phyloP scores from a whole-genome alignment of 2,888 invertebrate species.

The Drosophila maculinotata region DNA sequence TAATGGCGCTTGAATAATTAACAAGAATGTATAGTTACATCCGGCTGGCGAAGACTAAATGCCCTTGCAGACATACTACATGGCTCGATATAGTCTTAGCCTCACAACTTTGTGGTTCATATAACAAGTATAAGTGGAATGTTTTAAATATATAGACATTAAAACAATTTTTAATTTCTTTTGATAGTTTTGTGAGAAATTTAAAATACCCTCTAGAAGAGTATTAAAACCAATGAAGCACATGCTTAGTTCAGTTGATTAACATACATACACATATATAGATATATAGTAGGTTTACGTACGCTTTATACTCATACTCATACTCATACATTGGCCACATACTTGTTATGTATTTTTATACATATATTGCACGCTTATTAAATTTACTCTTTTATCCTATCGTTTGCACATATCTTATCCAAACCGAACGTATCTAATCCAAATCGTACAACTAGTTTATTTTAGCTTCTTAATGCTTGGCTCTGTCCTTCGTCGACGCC shows the following conservation, averaged over 20 bases:
- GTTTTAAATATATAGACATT: no score
- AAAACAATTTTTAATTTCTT: no score
- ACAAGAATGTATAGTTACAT: slow-evolving; percentile 5
- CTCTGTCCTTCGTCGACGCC: slow-evolving; percentile 5
- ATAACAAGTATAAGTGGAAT: no score
- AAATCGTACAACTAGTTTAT: slow-evolving; percentile 2
- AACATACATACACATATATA: slow-evolving; percentile 6
- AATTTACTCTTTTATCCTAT: slow-evolving; percentile 10
- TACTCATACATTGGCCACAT: no score
- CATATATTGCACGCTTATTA: slow-evolving; percentile 36
- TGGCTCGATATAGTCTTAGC: no score
- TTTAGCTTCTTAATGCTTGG: slow-evolving; percentile 4
- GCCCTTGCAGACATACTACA: not conserved
- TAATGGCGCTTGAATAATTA: slow-evolving; percentile 69
- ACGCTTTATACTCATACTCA: no score
- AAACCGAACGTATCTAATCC: not conserved
- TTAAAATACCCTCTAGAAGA: no score
- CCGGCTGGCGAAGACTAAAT: not conserved
- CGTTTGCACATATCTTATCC: slow-evolving; percentile 5
- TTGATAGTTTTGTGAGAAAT: no score
- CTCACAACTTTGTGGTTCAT: no score
- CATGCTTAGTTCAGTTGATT: slow-evolving; percentile 8
- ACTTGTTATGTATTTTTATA: no score
- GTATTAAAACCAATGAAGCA: slow-evolving; percentile 20
- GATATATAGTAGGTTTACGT: no score